Evolutionary conservation across 2,888 invertebrate genomes (phyloP), one percentile per base, ranked within the genome.

Genomic region (Pachliopta kotzebuea): DNA sequence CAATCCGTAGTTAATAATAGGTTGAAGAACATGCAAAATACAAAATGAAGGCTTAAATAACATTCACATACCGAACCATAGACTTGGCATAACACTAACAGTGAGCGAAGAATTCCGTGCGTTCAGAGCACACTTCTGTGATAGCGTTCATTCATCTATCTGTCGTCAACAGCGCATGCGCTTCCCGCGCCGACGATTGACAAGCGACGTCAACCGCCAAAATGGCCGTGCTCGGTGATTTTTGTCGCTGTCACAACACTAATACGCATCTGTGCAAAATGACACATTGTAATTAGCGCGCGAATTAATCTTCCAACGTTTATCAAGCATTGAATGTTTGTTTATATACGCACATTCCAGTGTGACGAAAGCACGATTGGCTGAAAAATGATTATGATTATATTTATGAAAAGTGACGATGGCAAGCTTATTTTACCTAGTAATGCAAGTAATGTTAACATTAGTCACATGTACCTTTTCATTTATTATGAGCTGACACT

Each of bases 71-170:
- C 59, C 55, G 63, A 42, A 45, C 56, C 20, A 60, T 56, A 56
- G 60, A 31, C 50, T 56, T 62, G 62, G 62, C 60, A 45, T 60
- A 52, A 53, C 62, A 42, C 52, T 23, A 56, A 23, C 59, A 31
- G 31, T 18, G n/a, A 52, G 31, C 49, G 42, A 26, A 56, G 57
- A 59, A 61, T 59, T 62, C 62, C 49, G 53, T 55, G 54, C 61
- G 60, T 58, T 61, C 49, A 50, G 53, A 55, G 29, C 50, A 20
- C 60, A 55, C 24, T 63, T 11, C 54, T 31, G 49, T 57, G 64
- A 62, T 62, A 59, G 64, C 63, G 78, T 83, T 80, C 86, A 84
- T 86, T 80, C 84, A 84, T 86, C 81, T 74, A 81, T 87, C 88
- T 74, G 68, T 87, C 87, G 73, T 70, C 85, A 68, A 66, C 62